These are phyloP conservation scores for Scaptomyza graminum DNA, from an alignment of 1,140 invertebrate genomes.

Conservation along the genomic window DNA sequence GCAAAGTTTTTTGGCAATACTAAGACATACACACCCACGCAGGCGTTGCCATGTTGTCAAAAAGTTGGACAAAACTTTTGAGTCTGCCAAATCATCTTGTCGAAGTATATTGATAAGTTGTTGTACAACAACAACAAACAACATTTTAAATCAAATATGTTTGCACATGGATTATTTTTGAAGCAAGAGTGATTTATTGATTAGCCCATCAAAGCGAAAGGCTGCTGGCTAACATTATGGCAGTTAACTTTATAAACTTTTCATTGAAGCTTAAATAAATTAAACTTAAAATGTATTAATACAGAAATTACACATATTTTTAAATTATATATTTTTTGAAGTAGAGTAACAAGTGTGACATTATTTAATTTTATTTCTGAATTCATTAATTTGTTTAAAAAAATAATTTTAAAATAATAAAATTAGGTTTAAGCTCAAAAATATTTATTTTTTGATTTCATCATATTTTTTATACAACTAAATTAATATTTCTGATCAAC, in stretches of 20 bases:
- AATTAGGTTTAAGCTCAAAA: too few species aligned
- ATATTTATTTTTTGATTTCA: too few species aligned
- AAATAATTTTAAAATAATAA: too few species aligned
- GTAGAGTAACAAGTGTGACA: too few species aligned
- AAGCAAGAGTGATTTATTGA: background rate
- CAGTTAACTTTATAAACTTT: background rate
- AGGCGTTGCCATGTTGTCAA: slow-evolving; percentile 14
- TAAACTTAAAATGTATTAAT: too few species aligned
- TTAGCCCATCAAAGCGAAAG: background rate
- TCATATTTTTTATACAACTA: too few species aligned
- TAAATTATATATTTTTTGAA: too few species aligned
- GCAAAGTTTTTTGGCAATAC: slow-evolving; percentile 40
- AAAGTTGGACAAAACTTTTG: slow-evolving; percentile 22
- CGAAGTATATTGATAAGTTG: slow-evolving; percentile 26
- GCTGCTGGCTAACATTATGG: background rate
- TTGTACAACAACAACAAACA: slow-evolving; percentile 1
- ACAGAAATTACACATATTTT: too few species aligned
- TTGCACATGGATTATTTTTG: background rate
- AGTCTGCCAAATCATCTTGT: slow-evolving; percentile 20
- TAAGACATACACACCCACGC: background rate
- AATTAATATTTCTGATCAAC: too few species aligned
- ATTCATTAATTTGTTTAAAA: too few species aligned
- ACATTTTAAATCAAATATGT: background rate
- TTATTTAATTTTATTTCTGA: too few species aligned
- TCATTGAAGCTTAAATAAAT: too few species aligned